Evolutionary conservation across 2,113 vertebrate genomes (phyloP).

Genomic region (Cricetomys ansorgei): DNA sequence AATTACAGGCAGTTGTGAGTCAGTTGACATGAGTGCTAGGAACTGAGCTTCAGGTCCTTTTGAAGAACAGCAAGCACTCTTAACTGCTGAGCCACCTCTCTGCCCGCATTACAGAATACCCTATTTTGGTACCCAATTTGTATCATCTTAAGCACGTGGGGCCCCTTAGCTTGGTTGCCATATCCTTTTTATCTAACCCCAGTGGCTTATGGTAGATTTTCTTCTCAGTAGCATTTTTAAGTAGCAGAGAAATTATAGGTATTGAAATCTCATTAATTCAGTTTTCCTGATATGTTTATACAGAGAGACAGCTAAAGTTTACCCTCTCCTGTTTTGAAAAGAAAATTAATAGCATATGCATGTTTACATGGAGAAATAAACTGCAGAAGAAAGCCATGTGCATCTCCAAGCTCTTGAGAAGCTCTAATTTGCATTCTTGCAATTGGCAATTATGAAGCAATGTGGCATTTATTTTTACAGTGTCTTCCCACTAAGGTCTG

Average conservation of each 20-base stretch:
- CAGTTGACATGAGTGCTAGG: background rate
- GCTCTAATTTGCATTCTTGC: slow-evolving; percentile 26
- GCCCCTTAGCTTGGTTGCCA: background rate
- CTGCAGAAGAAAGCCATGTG: background rate
- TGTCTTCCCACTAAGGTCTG: slow-evolving; percentile 1
- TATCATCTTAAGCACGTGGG: background rate
- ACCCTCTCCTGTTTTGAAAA: slow-evolving; percentile 57
- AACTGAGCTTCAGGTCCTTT: background rate
- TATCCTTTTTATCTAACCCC: background rate
- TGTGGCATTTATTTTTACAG: background rate
- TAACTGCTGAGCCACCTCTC: background rate
- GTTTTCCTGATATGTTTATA: slow-evolving; percentile 57
- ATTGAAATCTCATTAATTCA: slow-evolving; percentile 61
- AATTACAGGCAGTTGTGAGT: background rate
- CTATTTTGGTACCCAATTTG: background rate
- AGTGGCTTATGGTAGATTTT: background rate
- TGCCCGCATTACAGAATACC: background rate
- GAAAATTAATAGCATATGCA: slow-evolving; percentile 47
- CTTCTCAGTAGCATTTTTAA: slow-evolving; percentile 19
- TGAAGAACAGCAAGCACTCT: background rate
- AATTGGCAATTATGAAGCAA: background rate
- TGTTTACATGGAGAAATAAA: slow-evolving; percentile 48
- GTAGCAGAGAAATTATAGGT: slow-evolving; percentile 60
- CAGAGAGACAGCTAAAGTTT: slow-evolving; percentile 40
- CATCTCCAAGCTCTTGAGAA: background rate